These are phyloP conservation scores for Fregetta grallaria DNA, from an alignment of 2,113 vertebrate genomes.

Conservation along the genomic window DNA sequence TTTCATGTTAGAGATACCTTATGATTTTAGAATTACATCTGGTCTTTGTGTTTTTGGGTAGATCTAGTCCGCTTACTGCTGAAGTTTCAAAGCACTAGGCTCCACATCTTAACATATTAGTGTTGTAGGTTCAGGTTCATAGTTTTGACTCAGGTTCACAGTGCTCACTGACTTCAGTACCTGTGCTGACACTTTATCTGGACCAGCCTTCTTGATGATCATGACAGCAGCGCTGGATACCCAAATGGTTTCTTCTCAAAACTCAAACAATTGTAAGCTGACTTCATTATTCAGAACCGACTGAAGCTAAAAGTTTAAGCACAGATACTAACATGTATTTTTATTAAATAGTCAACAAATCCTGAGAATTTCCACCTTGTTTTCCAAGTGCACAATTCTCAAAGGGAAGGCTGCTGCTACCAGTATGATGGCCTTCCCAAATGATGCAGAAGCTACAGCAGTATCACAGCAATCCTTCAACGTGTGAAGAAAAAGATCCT, in stretches of 20 bases:
- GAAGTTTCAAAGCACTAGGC: not conserved
- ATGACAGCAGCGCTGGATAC: fast-evolving
- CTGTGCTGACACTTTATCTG: too few relatives aligned
- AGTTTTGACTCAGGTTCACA: not conserved
- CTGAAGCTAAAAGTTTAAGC: not conserved
- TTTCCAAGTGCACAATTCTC: not conserved
- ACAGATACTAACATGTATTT: not conserved
- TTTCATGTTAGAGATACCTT: not conserved
- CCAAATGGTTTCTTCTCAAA: not conserved
- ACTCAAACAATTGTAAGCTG: not conserved
- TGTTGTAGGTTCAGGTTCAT: not conserved
- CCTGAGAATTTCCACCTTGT: not conserved
- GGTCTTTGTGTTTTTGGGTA: not conserved
- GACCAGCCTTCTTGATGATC: not conserved
- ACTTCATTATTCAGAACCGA: not conserved
- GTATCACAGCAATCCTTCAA: not conserved
- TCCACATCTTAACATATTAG: not conserved
- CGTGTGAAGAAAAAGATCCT: not conserved
- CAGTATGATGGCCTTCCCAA: not conserved
- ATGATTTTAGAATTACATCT: not conserved
- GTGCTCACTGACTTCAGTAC: not conserved
- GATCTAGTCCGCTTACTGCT: not conserved
- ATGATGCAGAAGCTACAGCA: not conserved
- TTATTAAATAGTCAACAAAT: not conserved
- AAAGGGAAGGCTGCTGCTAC: not conserved